phyloP scores from a whole-genome alignment of 2,113 vertebrate species.

The Colaptes auratus region DNA sequence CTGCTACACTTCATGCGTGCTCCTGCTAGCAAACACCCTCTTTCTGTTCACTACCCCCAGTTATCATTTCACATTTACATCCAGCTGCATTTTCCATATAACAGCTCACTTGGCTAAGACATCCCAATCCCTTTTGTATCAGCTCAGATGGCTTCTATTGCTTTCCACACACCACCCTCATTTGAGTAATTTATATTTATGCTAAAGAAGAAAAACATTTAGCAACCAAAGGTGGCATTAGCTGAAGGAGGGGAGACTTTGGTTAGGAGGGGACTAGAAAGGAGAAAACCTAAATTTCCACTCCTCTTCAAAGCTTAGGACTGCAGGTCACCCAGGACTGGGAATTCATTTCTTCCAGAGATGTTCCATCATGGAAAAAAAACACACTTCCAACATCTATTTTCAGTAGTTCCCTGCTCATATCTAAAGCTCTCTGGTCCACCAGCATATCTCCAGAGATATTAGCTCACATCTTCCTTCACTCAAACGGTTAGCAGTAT shows the following conservation, averaged over 20 bases:
- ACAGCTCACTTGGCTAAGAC: neutral
- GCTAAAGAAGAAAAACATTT: neutral
- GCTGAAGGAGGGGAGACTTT: neutral
- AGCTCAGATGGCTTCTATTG: neutral
- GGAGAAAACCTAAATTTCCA: neutral
- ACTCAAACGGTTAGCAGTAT: neutral
- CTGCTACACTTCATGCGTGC: neutral
- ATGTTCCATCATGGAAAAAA: neutral
- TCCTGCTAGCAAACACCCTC: neutral
- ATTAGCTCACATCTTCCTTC: neutral
- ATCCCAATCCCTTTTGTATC: neutral
- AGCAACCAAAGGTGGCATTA: neutral
- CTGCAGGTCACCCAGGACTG: neutral
- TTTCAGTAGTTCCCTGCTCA: neutral
- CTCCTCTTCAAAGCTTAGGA: neutral
- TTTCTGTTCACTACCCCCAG: neutral
- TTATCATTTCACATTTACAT: neutral
- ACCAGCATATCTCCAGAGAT: neutral
- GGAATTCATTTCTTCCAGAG: neutral
- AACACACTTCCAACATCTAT: neutral
- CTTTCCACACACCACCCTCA: neutral
- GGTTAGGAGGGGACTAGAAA: neutral
- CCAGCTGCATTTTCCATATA: neutral
- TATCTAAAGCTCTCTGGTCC: neutral
- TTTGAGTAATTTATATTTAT: neutral